Percentiles rank a stretch among this genome's conserved stretches.
Conservation (phyloP, 2,113 vertebrate species). For the Desmodus rotundus region DNA sequence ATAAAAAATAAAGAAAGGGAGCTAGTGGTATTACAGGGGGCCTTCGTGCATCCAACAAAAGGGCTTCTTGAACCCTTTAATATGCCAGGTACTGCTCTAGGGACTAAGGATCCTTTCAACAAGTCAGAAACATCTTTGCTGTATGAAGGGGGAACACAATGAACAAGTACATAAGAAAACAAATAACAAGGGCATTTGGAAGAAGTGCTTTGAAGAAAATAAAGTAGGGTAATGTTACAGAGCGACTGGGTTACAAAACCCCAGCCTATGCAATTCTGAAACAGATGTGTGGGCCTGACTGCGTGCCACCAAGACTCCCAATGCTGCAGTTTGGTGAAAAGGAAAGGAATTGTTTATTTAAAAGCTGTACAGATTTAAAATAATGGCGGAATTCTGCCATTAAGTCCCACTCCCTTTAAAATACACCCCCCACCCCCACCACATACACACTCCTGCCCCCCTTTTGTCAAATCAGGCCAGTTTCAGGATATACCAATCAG, state of each 20-base stretch:
- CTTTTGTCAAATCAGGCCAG: too few relatives aligned
- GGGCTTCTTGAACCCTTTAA: not conserved
- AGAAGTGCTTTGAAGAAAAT: conserved; percentile 26
- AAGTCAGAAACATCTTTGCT: not conserved
- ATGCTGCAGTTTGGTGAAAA: too few relatives aligned
- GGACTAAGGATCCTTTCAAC: not conserved
- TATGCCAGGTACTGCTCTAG: not conserved
- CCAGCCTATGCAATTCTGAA: too few relatives aligned
- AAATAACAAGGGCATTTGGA: not conserved
- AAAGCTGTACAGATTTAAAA: too few relatives aligned
- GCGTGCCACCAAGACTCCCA: too few relatives aligned
- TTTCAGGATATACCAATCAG: too few relatives aligned
- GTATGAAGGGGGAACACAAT: not conserved
- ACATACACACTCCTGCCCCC: too few relatives aligned
- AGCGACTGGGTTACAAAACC: not conserved
- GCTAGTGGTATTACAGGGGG: not conserved
- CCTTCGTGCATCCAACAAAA: not conserved
- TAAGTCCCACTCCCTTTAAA: too few relatives aligned
- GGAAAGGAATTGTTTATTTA: too few relatives aligned
- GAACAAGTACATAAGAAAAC: not conserved
- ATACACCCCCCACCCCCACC: too few relatives aligned
- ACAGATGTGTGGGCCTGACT: too few relatives aligned
- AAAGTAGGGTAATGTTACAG: not conserved
- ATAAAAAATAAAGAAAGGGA: not conserved
- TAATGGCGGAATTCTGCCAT: too few relatives aligned